Percentiles rank a stretch among this genome's conserved stretches.
Evolutionary conservation across 1,140 invertebrate genomes (phyloP).

Genomic region (Drosophila obscura): DNA sequence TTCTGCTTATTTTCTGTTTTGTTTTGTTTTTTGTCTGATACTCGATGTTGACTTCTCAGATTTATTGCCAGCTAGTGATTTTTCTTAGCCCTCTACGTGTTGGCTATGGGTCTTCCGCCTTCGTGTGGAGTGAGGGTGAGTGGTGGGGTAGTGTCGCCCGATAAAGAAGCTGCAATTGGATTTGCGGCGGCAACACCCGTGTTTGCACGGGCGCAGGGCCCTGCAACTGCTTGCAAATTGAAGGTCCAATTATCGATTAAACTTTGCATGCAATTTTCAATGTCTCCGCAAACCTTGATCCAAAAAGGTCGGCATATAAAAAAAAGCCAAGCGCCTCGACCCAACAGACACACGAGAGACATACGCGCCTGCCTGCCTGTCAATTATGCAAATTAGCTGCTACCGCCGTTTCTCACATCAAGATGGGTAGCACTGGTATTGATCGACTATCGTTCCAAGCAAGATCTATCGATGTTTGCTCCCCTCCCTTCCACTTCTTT

Average conservation of each 20-base stretch:
- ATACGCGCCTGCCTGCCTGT: slow-evolving; percentile 20
- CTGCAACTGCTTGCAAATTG: slow-evolving; percentile 44
- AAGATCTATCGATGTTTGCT: slow-evolving; percentile 5
- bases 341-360: slow-evolving; percentile 33
- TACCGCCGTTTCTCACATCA: slow-evolving; percentile 32
- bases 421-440: slow-evolving; percentile 25
- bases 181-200: slow-evolving; percentile 15
- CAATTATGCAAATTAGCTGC: slow-evolving; percentile 68
- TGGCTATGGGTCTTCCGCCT: slow-evolving; percentile 64
- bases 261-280: slow-evolving; percentile 79
- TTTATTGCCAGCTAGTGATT: slow-evolving; percentile 64
- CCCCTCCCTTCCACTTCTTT: background rate
- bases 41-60: slow-evolving; percentile 63
- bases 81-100: slow-evolving; percentile 57
- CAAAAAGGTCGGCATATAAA: slow-evolving; percentile 56
- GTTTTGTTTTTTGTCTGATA: slow-evolving; percentile 19
- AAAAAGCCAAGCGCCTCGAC: slow-evolving; percentile 32
- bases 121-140: slow-evolving; percentile 6
- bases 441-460: background rate
- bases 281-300: slow-evolving; percentile 74
- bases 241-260: slow-evolving; percentile 78
- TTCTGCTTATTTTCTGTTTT: slow-evolving; percentile 22
- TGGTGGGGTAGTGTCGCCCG: slow-evolving; percentile 7
- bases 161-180: slow-evolving; percentile 41
- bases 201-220: slow-evolving; percentile 16